phyloP scores from a whole-genome alignment of 2,888 invertebrate species.

The Cordylochernes scorpioides region DNA sequence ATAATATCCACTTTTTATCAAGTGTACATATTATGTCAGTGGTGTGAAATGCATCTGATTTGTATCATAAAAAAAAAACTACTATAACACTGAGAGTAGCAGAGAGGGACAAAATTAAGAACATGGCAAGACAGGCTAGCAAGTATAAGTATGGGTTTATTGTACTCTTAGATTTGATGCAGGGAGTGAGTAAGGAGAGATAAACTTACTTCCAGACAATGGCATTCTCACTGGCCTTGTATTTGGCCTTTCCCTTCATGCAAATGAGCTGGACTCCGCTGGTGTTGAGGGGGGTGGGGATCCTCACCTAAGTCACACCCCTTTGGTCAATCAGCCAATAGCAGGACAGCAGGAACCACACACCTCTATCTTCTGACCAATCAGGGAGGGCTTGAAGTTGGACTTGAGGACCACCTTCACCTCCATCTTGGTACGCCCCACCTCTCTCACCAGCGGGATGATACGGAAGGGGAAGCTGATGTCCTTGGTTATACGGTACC shows the following conservation, averaged over 20 bases:
- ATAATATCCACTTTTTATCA: too few relatives aligned
- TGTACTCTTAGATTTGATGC: too few relatives aligned
- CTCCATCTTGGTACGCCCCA: slow-evolving; percentile 97
- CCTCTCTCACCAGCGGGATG: slow-evolving; percentile 89
- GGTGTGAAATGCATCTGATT: too few relatives aligned
- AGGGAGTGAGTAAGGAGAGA: too few relatives aligned
- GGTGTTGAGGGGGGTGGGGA: slow-evolving; percentile 93
- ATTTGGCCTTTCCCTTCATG: slow-evolving; percentile 95
- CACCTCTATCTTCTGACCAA: slow-evolving; percentile 97
- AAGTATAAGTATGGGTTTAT: too few relatives aligned
- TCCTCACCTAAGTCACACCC: slow-evolving; percentile 31
- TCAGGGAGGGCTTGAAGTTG: slow-evolving; percentile 87
- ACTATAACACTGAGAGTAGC: too few relatives aligned
- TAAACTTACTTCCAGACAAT: slow-evolving; percentile 67
- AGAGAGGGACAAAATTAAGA: too few relatives aligned
- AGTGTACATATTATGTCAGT: too few relatives aligned
- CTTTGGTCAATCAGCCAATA: neutral
- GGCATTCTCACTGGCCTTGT: slow-evolving; percentile 97
- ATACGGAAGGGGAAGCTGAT: slow-evolving; percentile 97
- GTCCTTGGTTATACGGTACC: slow-evolving; percentile 96
- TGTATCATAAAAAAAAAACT: too few relatives aligned
- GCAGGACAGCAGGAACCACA: neutral
- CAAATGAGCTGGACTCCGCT: slow-evolving; percentile 96
- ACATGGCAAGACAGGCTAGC: too few relatives aligned
- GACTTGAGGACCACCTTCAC: slow-evolving; percentile 97